Evolutionary conservation across 2,888 invertebrate species (phyloP).

Genomic region (Habroteleia sp.): DNA sequence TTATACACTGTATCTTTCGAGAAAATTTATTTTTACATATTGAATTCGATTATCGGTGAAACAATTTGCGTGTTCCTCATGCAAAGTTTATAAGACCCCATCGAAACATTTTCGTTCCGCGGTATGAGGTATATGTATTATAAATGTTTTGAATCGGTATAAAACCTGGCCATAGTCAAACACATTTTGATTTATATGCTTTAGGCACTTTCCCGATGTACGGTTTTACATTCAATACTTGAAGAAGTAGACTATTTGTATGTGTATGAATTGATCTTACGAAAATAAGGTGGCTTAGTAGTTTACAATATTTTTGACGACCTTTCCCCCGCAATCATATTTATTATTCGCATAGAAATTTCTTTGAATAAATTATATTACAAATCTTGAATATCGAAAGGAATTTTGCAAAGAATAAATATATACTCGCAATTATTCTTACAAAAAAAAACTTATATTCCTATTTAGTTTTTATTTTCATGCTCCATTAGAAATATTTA

Average conservation of each 20-base stretch:
- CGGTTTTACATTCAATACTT: not conserved
- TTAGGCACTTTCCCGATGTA: conserved; percentile 10
- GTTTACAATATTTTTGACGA: not conserved
- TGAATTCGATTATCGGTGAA: conserved; percentile 27
- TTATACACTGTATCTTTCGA: too few species aligned
- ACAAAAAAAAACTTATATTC: too few species aligned
- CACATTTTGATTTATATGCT: conserved; percentile 14
- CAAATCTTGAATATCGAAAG: too few species aligned
- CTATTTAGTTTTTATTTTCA: too few species aligned
- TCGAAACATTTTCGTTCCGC: conserved; percentile 4
- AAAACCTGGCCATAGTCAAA: conserved; percentile 8
- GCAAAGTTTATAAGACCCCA: conserved; percentile 2
- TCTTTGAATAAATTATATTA: too few species aligned
- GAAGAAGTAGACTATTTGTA: not conserved
- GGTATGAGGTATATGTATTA: conserved; percentile 2
- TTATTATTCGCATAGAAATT: too few species aligned
- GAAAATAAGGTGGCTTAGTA: not conserved
- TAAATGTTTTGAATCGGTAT: conserved; percentile 3
- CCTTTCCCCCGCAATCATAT: too few species aligned
- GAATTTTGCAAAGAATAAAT: too few species aligned
- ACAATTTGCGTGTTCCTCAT: conserved; percentile 9
- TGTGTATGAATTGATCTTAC: not conserved
- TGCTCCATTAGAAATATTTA: too few species aligned
- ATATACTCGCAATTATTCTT: too few species aligned
- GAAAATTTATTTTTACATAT: too few species aligned